Percentiles rank a stretch among this genome's conserved stretches.
Evolutionary conservation across 1,140 invertebrate genomes (phyloP).

Genomic region (Drosophila bocqueti): DNA sequence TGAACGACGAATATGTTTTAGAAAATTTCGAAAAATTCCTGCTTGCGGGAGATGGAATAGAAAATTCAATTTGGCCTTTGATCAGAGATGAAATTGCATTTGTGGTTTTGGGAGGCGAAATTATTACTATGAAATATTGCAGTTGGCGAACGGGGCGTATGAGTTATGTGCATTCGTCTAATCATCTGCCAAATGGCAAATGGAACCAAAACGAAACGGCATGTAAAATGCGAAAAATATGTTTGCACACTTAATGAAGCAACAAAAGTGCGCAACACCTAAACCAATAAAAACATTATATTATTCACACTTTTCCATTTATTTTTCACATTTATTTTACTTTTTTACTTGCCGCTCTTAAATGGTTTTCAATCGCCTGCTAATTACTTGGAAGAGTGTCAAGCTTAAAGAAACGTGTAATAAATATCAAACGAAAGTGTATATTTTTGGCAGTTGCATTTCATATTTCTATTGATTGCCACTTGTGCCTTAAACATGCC

Average conservation of each 20-base stretch:
- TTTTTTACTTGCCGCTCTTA: constrained; percentile 13
- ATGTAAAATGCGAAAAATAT: constrained; percentile 31
- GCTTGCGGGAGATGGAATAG: constrained; percentile 16
- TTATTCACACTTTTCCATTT: constrained; percentile 1
- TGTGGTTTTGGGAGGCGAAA: constrained; percentile 12
- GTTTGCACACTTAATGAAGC: constrained; percentile 77
- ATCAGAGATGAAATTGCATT: constrained; percentile 43
- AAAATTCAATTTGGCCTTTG: constrained; percentile 49
- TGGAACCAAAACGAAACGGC: constrained; percentile 27
- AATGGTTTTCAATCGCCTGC: constrained; percentile 37
- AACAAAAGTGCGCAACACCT: constrained; percentile 53
- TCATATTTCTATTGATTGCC: constrained; percentile 48
- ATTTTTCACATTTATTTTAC: background rate
- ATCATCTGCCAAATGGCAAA: constrained; percentile 46
- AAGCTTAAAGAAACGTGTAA: constrained; percentile 16
- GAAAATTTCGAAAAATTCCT: constrained; percentile 29
- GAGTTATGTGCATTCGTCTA: constrained; percentile 41
- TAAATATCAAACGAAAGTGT: constrained; percentile 17
- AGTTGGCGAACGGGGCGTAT: constrained; percentile 43
- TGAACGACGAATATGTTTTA: constrained; percentile 44
- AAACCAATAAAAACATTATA: constrained; percentile 71
- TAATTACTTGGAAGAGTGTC: constrained; percentile 67
- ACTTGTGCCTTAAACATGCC: constrained; percentile 1
- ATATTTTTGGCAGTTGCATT: constrained; percentile 64
- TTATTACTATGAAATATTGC: constrained; percentile 54